Conservation (phyloP, 1,140 invertebrate genomes). For the Sogatella furcifera region DNA sequence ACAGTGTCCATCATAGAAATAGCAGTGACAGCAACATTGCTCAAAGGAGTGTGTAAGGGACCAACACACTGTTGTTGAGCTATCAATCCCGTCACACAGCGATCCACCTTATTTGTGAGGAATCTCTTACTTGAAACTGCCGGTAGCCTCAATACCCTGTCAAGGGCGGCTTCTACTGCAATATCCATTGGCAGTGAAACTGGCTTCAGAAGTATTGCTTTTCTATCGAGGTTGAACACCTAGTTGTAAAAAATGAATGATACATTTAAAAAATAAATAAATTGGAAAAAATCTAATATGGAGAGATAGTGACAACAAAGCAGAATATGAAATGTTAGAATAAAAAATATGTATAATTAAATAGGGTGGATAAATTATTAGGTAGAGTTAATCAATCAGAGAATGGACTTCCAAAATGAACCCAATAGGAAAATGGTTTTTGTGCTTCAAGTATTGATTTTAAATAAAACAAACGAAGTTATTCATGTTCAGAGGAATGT, state of each 20-base stretch:
- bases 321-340: too few relatives aligned
- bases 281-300: too few relatives aligned
- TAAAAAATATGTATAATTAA: too few relatives aligned
- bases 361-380: too few relatives aligned
- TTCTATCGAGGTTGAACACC: slow-evolving; percentile 41
- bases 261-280: too few relatives aligned
- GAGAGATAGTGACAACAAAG: too few relatives aligned
- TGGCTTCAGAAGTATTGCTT: slow-evolving; percentile 23
- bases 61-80: slow-evolving; percentile 98
- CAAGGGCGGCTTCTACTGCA: slow-evolving; percentile 52
- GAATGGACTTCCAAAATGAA: too few relatives aligned
- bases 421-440: too few relatives aligned
- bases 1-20: slow-evolving; percentile 57
- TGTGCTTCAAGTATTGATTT: too few relatives aligned
- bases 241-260: slow-evolving; percentile 26
- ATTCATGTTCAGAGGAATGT: too few relatives aligned
- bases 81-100: slow-evolving; percentile 90
- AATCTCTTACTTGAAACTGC: slow-evolving; percentile 92
- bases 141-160: slow-evolving; percentile 75
- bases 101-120: slow-evolving; percentile 88
- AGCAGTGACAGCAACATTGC: slow-evolving; percentile 89
- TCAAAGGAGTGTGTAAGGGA: slow-evolving; percentile 86
- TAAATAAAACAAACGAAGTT: too few relatives aligned
- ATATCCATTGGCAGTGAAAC: slow-evolving; percentile 39
- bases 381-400: too few relatives aligned